Base-by-base conservation (phyloP, 1,140 invertebrate species). In the Lucilia sericata region DNA sequence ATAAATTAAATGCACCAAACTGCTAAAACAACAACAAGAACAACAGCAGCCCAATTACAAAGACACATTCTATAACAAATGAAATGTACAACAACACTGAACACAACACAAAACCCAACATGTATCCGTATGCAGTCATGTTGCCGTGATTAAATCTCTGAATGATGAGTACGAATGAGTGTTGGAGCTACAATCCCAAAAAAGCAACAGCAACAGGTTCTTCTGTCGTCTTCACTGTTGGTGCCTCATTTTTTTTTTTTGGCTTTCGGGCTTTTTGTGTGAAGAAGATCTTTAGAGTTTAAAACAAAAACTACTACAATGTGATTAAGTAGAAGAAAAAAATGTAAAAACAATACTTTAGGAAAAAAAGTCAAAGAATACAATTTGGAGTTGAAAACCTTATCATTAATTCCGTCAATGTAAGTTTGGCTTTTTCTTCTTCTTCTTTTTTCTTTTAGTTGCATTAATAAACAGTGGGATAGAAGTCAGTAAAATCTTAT, bases 341-440 rank as follows among this genome's bases (percentile, higher is more conserved):
- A 42, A 3, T 30, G 1, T 30, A 30, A 30, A 30, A 30, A 30
- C 25, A 42, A 42, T 42, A 42, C 42, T 42, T 30, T 30, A 2
- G 14, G 12, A 55, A 12, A 55, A 55, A n/a, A 13, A 70, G 60
- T 21, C n/a, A 70, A 60, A 60, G 55, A 60, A 60, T 60, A 60
- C 55, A 70, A 25, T 70, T 70, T 70, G 19, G 21, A 70, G n/a
- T 70, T 21, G 65, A 70, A 70, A 70, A 70, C 65, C 65, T 70
- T 70, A 70, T 70, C 65, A 70, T 70, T 70, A 70, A 70, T 70
- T 70, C 65, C 65, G 65, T 70, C 65, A 25, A 70, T 70, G 65
- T 70, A 70, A 70, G 21, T 70, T 70, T 70, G 4, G 17, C 25
- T 70, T 70, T n/a, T 60, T 60, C 17, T 17, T 13, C 14, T 60